phyloP scores from a whole-genome alignment of 2,888 invertebrate species.

The Marronus borbonicus region DNA sequence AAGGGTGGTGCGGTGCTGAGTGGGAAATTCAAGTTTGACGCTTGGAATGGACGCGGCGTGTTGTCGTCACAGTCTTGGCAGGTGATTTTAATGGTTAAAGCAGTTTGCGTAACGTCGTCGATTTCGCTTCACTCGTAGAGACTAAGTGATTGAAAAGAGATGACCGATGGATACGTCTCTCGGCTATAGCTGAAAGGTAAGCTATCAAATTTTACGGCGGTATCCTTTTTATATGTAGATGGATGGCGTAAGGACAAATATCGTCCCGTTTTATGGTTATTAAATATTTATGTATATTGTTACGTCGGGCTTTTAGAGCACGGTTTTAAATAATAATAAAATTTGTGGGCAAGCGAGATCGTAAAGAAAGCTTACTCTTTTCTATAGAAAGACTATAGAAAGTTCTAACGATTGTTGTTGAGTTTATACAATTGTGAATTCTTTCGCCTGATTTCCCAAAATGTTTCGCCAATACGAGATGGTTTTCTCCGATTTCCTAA shows the following conservation, averaged over 20 bases:
- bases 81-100: neutral
- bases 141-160: neutral
- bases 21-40: neutral
- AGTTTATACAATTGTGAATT: no score
- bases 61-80: neutral
- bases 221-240: constrained; percentile 4
- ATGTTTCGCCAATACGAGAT: no score
- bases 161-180: neutral
- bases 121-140: neutral
- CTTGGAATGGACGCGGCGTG: neutral
- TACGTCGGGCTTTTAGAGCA: constrained; percentile 1
- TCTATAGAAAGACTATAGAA: no score
- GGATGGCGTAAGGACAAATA: constrained; percentile 7
- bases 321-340: neutral
- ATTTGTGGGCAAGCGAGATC: neutral
- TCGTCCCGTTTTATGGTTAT: constrained; percentile 25
- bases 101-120: neutral
- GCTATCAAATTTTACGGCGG: constrained; percentile 25
- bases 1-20: neutral
- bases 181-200: neutral
- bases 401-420: no score
- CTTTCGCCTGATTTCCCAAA: no score
- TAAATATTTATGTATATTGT: constrained; percentile 14
- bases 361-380: no score
- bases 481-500: no score